Evolutionary conservation across 2,888 invertebrate genomes (phyloP), one percentile per base, ranked within the genome.

Genomic region (Coleophora deauratella): DNA sequence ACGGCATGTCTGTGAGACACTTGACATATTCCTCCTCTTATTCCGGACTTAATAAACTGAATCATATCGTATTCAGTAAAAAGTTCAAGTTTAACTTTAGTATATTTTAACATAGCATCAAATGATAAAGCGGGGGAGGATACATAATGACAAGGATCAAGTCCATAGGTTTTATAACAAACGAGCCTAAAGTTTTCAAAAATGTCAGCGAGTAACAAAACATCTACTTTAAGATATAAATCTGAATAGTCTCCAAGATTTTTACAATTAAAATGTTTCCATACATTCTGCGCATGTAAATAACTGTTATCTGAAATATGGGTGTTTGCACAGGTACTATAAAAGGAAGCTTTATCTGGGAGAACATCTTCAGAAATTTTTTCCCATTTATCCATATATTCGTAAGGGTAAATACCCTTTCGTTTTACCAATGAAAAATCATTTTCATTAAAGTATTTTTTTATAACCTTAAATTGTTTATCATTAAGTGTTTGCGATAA

Each of bases 71-170:
- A 2, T 32, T 42, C 38, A 3, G 21, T 28, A 1, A 38, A 13
- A 1, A 42, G 9, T 14, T 44, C 40, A 1, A 41, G 3, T 32
- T 40, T 8, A 7, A 44, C 12, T 0, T 32, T 3, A 1, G 44
- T 44, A 9, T 11, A 32, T 10, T 34, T 35, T 2, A 44, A 10
- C 43, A 49, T 45, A 7, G 42, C 40, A 42, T 42, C 44, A 32
- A 40, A 40, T 30, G 34, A 30, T 10, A 41, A 28, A 9, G 31
- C 31, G 7, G 42, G 40, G 0, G 35, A 11, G 1, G 47, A 44
- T 27, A 31, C 36, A 37, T 48, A 50, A 32, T 46, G 39, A 9
- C 39, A 43, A 1, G 46, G 48, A 28, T 50, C 47, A 9, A 50
- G 21, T 3, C 37, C 13, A 40, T 50, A 47, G 13, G 39, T 41